Base-by-base conservation (phyloP, 1,140 invertebrate species). In the Sitophilus oryzae region DNA sequence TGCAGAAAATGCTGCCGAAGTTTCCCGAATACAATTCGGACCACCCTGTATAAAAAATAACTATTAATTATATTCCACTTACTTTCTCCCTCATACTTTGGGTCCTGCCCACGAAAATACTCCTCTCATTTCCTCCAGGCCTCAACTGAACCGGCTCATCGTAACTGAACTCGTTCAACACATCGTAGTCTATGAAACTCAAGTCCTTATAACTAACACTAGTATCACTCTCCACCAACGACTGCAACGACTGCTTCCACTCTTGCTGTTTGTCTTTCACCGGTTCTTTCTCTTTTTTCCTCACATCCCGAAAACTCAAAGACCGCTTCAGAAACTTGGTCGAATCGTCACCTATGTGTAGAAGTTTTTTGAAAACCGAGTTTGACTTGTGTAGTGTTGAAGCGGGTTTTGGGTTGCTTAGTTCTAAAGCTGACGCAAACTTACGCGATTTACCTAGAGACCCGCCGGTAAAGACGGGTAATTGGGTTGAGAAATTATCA, bases 171-270 rank as follows among this genome's bases (percentile, higher is more conserved):
- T 62, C 60, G 50, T 71, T 70, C 6, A 66, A 50, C 0, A 50
- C 58, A 43, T 71, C 69, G 44, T 72, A 72, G 46, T 72, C 62
- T 21, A 72, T 62, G 55, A 66, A 72, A 64, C 69, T 71, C 35
- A 72, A 56, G 49, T 72, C 70, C 23, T 70, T 62, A 48, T 72
- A 72, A 60, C 67, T 70, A 49, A 72, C 68, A 47, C 58, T 61
- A 16, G 59, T 59, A 52, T 72, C 70, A 23, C 41, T 70, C 52
- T 71, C 70, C 5, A 70, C 67, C 34, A 72, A 56, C 20, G 63
- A 68, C 54, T 71, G 65, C 21, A 72, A 55, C 3, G 67, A 70
- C 36, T 63, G 58, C 9, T 59, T 59, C 70, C 70, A 72, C 46
- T 71, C 61, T 30, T 62, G 52, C 10, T 61, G 38, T 42, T 60